Base-by-base conservation (phyloP, 2,888 invertebrate genomes). In the Sarcophaga subvicina region DNA sequence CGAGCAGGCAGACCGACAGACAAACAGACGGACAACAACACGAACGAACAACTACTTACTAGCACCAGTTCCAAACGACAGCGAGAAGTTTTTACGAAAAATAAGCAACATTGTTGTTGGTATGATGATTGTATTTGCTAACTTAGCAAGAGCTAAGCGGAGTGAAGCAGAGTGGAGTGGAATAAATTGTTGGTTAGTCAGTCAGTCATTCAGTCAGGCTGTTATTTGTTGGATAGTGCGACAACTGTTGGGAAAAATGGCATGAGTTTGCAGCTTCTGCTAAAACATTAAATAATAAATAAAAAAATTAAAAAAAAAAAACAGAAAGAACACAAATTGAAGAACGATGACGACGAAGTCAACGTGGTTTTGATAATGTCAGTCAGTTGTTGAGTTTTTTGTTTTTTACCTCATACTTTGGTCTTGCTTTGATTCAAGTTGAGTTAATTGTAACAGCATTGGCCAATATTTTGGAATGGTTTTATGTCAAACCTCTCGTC, bases 321-420 rank as follows among this genome's bases (percentile, higher is more conserved):
- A 37, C 37, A 2, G 37, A 37, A 37, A 37, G 37, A 37, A 37
- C 37, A 37, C 8, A 37, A 37, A 37, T 76, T 25, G 22, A 83
- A 77, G 12, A 83, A 75, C 64, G 75, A 75, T 47, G 75, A 73
- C 22, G 67, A 69, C 45, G 63, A 77, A 75, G 71, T 76, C 78
- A 87, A 87, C 87, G 87, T 87, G 87, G 81, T 87, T 81, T 75
- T 22, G 59, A 64, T 72, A 37, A 63, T 75, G 75, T 70, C 64
- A 71, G 75, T 76, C 80, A 64, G 45, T 20, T 22, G 12, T 37
- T 25, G 64, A 8, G 12, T 14, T 54, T 81, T 70, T 60, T 62
- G 27, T 49, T 45, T 10, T 75, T 81, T 81, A 63, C 81, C 62
- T 69, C 63, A 76, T 72, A 85, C 37, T 77, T 71, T 80, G 45